phyloP scores from a whole-genome alignment of 2,797 vertebrate genomes.

The Muraenolepis orangiensis region DNA sequence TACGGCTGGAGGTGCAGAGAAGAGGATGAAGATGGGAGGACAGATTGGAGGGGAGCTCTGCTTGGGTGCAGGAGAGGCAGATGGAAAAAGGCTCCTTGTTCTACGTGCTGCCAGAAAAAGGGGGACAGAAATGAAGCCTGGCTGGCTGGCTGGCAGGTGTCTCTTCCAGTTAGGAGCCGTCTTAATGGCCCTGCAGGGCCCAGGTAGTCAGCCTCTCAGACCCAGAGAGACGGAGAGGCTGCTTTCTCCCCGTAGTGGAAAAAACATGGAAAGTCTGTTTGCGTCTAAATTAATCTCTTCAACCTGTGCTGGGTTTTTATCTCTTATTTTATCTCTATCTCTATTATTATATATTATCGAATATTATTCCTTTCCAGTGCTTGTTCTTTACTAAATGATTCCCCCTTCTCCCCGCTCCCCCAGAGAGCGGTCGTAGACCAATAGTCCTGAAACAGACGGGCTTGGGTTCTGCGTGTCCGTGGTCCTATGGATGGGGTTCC shows the following conservation, averaged over 20 bases:
- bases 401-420: not conserved
- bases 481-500: not conserved
- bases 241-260: too few species aligned
- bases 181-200: slow-evolving; percentile 35
- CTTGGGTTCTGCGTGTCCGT: not conserved
- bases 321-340: too few species aligned
- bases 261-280: too few species aligned
- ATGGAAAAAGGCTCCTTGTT: slow-evolving; percentile 46
- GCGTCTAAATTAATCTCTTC: not conserved
- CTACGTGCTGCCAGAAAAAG: slow-evolving; percentile 41
- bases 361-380: not conserved
- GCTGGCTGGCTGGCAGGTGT: slow-evolving; percentile 21
- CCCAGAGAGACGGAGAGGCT: slow-evolving; percentile 12
- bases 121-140: not conserved
- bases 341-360: too few species aligned
- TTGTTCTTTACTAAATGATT: not conserved
- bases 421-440: not conserved
- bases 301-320: not conserved
- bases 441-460: slow-evolving; percentile 8
- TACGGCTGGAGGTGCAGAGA: slow-evolving; percentile 42
- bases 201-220: slow-evolving; percentile 37
- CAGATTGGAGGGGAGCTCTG: slow-evolving; percentile 47
- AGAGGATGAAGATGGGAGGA: slow-evolving; percentile 15
- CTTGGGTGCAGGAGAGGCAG: slow-evolving; percentile 36
- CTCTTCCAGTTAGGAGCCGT: slow-evolving; percentile 51